Evolutionary conservation across 2,888 invertebrate genomes (phyloP).

Genomic region (Liodrosophila aerea): DNA sequence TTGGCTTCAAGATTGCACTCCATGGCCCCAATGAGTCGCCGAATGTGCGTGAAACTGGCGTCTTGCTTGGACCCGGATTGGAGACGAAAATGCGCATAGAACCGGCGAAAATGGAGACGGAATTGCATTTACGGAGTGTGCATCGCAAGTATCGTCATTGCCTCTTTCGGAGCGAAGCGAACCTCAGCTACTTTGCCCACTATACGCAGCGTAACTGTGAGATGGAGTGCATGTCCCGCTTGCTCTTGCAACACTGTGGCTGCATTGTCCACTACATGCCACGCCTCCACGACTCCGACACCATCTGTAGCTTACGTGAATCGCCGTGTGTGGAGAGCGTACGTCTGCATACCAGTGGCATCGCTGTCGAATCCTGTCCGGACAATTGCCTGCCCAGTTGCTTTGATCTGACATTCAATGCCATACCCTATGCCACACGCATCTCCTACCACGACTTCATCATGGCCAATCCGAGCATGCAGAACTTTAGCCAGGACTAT

Average conservation of each 20-base stretch:
- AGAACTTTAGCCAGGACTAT: constrained; percentile 53
- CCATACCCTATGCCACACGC: constrained; percentile 85
- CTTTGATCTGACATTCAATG: constrained; percentile 87
- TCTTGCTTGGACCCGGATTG: constrained; percentile 70
- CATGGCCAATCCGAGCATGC: constrained; percentile 41
- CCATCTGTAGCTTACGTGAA: constrained; percentile 88
- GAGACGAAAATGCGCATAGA: constrained; percentile 78
- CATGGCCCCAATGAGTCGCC: constrained; percentile 80
- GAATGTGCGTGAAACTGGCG: constrained; percentile 75
- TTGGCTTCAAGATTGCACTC: constrained; percentile 79
- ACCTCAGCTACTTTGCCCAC: constrained; percentile 86
- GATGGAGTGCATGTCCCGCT: constrained; percentile 90
- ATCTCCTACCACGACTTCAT: constrained; percentile 80
- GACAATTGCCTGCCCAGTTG: constrained; percentile 87
- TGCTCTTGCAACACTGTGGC: constrained; percentile 83
- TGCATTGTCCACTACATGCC: constrained; percentile 80
- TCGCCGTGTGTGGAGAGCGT: constrained; percentile 83
- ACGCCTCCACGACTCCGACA: constrained; percentile 86
- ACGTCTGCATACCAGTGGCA: constrained; percentile 52
- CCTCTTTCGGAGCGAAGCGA: constrained; percentile 87
- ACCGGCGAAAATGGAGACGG: constrained; percentile 71
- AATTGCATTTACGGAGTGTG: constrained; percentile 60
- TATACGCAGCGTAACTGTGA: constrained; percentile 91
- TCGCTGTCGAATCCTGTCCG: constrained; percentile 55
- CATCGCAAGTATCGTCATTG: constrained; percentile 84